These are phyloP conservation scores for Erithacus rubecula DNA, from an alignment of 2,797 vertebrate species.

Conservation along the genomic window DNA sequence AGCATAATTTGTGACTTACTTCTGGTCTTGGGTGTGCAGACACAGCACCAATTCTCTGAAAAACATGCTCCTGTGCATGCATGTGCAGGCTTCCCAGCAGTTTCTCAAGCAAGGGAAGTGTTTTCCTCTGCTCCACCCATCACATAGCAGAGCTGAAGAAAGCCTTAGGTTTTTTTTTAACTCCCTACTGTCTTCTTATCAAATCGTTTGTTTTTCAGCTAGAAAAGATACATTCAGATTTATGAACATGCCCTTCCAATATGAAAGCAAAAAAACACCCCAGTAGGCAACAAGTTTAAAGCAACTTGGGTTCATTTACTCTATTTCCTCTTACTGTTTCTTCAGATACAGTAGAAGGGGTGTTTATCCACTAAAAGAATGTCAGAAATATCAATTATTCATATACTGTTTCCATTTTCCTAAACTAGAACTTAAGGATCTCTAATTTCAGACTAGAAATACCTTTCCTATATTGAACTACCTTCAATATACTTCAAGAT, in stretches of 20 bases:
- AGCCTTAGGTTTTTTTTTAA: constrained; percentile 12
- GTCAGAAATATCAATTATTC: not conserved
- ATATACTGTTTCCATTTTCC: not conserved
- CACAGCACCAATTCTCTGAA: not conserved
- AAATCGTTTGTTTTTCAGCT: constrained; percentile 28
- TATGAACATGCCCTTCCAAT: not conserved
- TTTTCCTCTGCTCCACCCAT: constrained; percentile 47
- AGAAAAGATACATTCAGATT: not conserved
- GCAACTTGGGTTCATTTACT: not conserved
- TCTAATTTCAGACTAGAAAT: not conserved
- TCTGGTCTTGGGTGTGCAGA: constrained; percentile 32
- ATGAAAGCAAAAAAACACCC: not conserved
- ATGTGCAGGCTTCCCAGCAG: constrained; percentile 1
- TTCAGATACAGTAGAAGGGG: not conserved
- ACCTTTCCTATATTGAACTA: not conserved
- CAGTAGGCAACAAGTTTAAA: not conserved
- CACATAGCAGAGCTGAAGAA: constrained; percentile 27
- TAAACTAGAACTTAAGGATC: not conserved
- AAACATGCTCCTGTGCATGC: constrained; percentile 23
- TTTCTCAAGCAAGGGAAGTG: constrained; percentile 33
- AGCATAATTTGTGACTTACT: not conserved
- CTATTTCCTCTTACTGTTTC: constrained; percentile 41
- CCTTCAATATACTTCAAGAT: not conserved
- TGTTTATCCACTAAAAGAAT: constrained; percentile 13
- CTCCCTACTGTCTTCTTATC: constrained; percentile 12